phyloP scores from a whole-genome alignment of 2,888 invertebrate genomes.

The Lymantria dispar region DNA sequence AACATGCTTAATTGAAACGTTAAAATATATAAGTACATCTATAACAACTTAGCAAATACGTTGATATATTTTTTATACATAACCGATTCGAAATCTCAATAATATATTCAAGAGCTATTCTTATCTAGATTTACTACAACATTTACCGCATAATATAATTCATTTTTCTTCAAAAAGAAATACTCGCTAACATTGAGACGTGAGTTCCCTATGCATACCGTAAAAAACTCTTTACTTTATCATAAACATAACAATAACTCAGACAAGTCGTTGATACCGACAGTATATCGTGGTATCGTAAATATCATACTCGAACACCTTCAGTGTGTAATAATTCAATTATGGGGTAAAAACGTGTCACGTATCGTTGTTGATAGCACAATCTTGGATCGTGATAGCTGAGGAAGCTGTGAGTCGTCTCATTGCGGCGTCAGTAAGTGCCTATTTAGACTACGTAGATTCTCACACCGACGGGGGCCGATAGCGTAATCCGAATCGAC shows the following conservation, averaged over 20 bases:
- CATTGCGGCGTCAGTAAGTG: slow-evolving; percentile 70
- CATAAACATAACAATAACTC: slow-evolving; percentile 40
- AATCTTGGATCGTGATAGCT: slow-evolving; percentile 64
- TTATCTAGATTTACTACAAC: slow-evolving; percentile 9
- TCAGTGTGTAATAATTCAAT: slow-evolving; percentile 70
- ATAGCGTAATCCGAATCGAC: slow-evolving; percentile 74
- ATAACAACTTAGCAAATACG: background rate
- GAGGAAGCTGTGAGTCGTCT: slow-evolving; percentile 67
- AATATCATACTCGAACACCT: slow-evolving; percentile 50
- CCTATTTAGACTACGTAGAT: slow-evolving; percentile 72
- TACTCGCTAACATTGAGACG: slow-evolving; percentile 18
- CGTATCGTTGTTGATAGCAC: slow-evolving; percentile 63
- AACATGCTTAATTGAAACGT: too few relatives aligned
- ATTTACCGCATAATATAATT: slow-evolving; percentile 15
- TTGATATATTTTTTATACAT: background rate
- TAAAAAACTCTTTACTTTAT: slow-evolving; percentile 38
- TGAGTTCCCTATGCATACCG: slow-evolving; percentile 21
- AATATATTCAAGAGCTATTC: slow-evolving; percentile 5
- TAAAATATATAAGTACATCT: background rate
- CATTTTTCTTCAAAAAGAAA: slow-evolving; percentile 22
- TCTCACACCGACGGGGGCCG: slow-evolving; percentile 61
- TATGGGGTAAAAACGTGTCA: slow-evolving; percentile 64
- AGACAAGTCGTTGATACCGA: slow-evolving; percentile 29
- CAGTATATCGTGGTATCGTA: slow-evolving; percentile 40
- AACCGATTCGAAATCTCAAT: background rate